Conservation (phyloP, 2,113 vertebrate species). For the Vidua chalybeata region DNA sequence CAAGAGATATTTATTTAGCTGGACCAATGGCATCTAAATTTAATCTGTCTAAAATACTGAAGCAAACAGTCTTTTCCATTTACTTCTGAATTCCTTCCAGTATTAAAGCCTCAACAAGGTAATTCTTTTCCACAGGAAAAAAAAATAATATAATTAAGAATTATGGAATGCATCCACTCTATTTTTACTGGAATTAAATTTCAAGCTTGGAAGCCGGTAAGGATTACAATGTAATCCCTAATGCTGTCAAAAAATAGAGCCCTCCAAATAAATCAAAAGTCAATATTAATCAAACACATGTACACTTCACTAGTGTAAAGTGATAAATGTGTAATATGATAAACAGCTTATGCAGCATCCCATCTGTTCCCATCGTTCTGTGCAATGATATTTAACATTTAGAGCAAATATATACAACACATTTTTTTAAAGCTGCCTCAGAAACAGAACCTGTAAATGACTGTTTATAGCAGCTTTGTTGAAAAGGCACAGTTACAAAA, state of each 20-base stretch:
- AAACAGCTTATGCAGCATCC: slow-evolving; percentile 42
- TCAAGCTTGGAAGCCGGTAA: not conserved
- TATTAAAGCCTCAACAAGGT: not conserved
- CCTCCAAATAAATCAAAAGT: slow-evolving; percentile 9
- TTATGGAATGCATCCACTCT: not conserved
- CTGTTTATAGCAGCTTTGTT: slow-evolving; percentile 39
- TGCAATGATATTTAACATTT: slow-evolving; percentile 60
- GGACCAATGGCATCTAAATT: not conserved
- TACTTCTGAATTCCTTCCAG: not conserved
- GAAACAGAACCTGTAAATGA: slow-evolving; percentile 14
- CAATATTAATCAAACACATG: slow-evolving; percentile 62
- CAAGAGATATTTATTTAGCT: not conserved
- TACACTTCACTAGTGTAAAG: slow-evolving; percentile 27
- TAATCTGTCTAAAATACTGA: not conserved
- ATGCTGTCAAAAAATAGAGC: not conserved
- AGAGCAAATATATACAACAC: slow-evolving; percentile 47
- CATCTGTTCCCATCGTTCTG: slow-evolving; percentile 54
- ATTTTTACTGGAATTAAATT: not conserved
- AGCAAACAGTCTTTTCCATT: not conserved
- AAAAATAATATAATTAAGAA: not conserved
- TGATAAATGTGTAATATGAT: slow-evolving; percentile 50
- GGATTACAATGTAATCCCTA: not conserved
- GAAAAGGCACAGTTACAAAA: not conserved
- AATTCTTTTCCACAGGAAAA: not conserved
- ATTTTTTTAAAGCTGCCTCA: slow-evolving; percentile 34